These are phyloP conservation scores for Aleiodes alternator DNA, from an alignment of 2,888 invertebrate species.

Conservation along the genomic window DNA sequence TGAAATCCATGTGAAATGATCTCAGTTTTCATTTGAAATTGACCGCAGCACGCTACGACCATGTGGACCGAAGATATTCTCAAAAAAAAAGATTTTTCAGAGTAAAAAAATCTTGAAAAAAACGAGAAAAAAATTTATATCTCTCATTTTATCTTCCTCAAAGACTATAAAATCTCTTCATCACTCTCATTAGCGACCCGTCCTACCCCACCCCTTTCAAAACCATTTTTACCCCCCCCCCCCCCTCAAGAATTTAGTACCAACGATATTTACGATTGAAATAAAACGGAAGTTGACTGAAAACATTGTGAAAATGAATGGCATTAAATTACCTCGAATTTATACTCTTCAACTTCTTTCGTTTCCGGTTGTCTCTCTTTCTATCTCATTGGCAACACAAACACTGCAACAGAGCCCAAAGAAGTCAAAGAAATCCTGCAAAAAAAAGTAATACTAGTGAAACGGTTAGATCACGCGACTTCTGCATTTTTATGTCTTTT, in stretches of 20 bases:
- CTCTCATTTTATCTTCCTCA: too few species aligned
- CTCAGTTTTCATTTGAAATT: too few species aligned
- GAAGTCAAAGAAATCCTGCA: constrained; percentile 9
- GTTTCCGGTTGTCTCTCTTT: constrained; percentile 42
- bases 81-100: too few species aligned
- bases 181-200: too few species aligned
- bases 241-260: background rate
- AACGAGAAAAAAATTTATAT: too few species aligned
- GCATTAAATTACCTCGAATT: constrained; percentile 11
- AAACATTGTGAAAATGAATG: constrained; percentile 16
- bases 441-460: constrained; percentile 27
- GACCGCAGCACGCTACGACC: too few species aligned
- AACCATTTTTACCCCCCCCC: background rate
- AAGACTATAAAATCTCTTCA: too few species aligned
- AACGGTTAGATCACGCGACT: constrained; percentile 47
- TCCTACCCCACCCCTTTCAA: too few species aligned
- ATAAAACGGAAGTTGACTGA: constrained; percentile 20
- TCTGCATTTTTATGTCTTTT: constrained; percentile 2
- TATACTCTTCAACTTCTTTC: constrained; percentile 24
- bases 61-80: too few species aligned
- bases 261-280: constrained; percentile 2
- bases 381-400: constrained; percentile 7
- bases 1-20: too few species aligned
- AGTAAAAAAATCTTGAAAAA: too few species aligned
- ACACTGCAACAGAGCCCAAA: constrained; percentile 15